Percentiles rank a stretch among this genome's conserved stretches.
phyloP scores from a whole-genome alignment of 1,140 invertebrate species.

The Fragariocoptes setiger region DNA sequence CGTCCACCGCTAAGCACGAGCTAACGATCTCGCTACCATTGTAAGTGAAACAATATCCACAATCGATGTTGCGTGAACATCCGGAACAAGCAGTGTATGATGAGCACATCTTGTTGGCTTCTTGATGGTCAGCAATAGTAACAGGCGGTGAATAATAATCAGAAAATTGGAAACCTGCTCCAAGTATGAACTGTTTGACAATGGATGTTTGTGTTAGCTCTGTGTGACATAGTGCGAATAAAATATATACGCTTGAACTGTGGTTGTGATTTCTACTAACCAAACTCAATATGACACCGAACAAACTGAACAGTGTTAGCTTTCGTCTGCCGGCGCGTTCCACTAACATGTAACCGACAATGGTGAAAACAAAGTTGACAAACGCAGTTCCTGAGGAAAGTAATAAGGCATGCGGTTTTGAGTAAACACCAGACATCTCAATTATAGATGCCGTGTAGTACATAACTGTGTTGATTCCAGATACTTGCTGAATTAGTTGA shows the following conservation, averaged over 20 bases:
- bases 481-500: constrained; percentile 25
- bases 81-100: background rate
- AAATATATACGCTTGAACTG: too few species aligned
- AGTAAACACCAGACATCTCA: constrained; percentile 25
- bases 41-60: background rate
- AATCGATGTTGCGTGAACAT: background rate
- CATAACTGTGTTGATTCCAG: constrained; percentile 32
- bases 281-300: constrained; percentile 20
- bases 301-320: constrained; percentile 21
- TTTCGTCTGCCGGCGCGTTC: constrained; percentile 25
- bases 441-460: constrained; percentile 25
- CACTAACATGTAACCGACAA: constrained; percentile 26
- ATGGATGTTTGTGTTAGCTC: too few species aligned
- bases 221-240: too few species aligned
- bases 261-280: too few species aligned
- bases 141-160: background rate
- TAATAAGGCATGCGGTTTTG: constrained; percentile 26
- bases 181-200: too few species aligned
- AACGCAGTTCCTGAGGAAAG: constrained; percentile 22
- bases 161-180: background rate
- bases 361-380: constrained; percentile 25
- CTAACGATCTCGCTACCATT: background rate
- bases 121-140: background rate
- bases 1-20: background rate
- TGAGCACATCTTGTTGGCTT: background rate